A percentile compares a stretch with the other conserved stretches of the same genome.
Conservation (phyloP, 2,888 invertebrate genomes). For the Spodoptera littoralis region DNA sequence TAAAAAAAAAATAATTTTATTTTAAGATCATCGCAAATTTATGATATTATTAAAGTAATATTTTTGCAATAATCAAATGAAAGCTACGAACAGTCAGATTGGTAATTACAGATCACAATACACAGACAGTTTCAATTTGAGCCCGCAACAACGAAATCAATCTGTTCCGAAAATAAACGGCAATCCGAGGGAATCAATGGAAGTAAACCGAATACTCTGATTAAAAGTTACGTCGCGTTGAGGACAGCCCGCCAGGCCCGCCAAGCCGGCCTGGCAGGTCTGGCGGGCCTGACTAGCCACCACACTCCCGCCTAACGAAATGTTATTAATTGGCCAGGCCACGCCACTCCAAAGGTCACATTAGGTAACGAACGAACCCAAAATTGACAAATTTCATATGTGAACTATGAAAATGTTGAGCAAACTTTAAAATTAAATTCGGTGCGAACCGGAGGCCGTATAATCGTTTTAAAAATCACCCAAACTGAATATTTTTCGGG, state of each 20-base stretch:
- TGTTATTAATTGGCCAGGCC: slow-evolving; percentile 59
- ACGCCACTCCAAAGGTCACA: slow-evolving; percentile 43
- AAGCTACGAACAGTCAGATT: neutral
- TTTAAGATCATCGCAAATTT: neutral
- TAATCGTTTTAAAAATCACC: slow-evolving; percentile 55
- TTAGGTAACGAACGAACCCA: slow-evolving; percentile 27
- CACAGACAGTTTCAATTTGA: slow-evolving; percentile 32
- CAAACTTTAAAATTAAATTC: slow-evolving; percentile 56
- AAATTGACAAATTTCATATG: slow-evolving; percentile 47
- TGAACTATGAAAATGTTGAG: slow-evolving; percentile 40
- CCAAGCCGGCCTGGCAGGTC: slow-evolving; percentile 31
- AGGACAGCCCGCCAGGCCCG: slow-evolving; percentile 2
- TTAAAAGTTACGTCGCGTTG: slow-evolving; percentile 60
- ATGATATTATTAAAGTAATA: neutral
- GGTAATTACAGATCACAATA: slow-evolving; percentile 10
- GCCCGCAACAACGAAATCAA: slow-evolving; percentile 40
- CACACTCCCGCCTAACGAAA: slow-evolving; percentile 53
- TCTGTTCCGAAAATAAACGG: slow-evolving; percentile 35
- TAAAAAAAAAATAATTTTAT: neutral
- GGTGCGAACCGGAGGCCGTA: slow-evolving; percentile 7
- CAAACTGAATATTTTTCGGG: slow-evolving; percentile 43
- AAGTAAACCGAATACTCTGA: slow-evolving; percentile 57
- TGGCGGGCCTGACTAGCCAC: slow-evolving; percentile 15
- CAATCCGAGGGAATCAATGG: slow-evolving; percentile 48
- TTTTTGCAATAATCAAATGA: slow-evolving; percentile 1